Conservation (phyloP, 2,797 vertebrate species). For the Distichodus sexfasciatus region DNA sequence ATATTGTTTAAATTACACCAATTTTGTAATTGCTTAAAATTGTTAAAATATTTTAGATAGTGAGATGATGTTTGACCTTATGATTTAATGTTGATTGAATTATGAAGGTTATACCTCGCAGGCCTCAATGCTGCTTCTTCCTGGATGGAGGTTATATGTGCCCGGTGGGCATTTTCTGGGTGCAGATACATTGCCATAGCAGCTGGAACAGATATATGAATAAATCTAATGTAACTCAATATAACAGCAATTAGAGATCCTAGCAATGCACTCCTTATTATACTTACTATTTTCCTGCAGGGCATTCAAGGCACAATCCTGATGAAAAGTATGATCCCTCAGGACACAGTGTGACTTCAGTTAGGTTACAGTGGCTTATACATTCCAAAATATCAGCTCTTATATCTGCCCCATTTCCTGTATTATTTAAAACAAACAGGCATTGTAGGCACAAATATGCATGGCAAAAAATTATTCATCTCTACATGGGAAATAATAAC, state of each 20-base stretch:
- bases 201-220: constrained; percentile 64
- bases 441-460: neutral
- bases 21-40: too few relatives aligned
- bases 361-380: constrained; percentile 46
- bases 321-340: constrained; percentile 70
- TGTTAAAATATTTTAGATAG: too few relatives aligned
- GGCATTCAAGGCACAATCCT: constrained; percentile 79
- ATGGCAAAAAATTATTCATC: too few relatives aligned
- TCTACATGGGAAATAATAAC: too few relatives aligned
- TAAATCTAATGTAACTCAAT: neutral
- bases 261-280: too few relatives aligned
- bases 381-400: constrained; percentile 37
- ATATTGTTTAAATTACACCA: too few relatives aligned
- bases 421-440: neutral
- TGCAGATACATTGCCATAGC: constrained; percentile 69
- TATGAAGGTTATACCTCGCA: constrained; percentile 73
- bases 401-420: constrained; percentile 31
- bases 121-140: constrained; percentile 63
- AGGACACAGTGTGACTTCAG: constrained; percentile 62
- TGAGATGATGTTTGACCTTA: too few relatives aligned
- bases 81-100: neutral
- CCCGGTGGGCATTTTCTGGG: constrained; percentile 73
- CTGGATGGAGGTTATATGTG: constrained; percentile 73
- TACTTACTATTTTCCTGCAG: constrained; percentile 81
- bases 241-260: neutral